Evolutionary conservation across 2,888 invertebrate species (phyloP), one percentile per base, ranked within the genome.

Genomic region (Aspidiotus destructor): DNA sequence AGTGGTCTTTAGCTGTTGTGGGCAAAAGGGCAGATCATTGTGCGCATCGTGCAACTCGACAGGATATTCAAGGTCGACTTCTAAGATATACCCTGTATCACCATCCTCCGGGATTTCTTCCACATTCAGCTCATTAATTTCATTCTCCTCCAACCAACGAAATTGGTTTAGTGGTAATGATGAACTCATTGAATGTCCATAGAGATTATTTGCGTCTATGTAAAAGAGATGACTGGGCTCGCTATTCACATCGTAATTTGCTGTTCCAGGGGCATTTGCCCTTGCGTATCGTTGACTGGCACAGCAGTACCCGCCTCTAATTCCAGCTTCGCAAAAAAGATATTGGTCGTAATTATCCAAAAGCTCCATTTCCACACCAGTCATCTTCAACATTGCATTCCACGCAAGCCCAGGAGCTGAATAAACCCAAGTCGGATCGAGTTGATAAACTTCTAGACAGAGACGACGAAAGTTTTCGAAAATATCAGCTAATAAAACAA

Each of bases 1-100:
- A 9, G 73, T 70, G 6, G 73, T 72, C 28, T 10, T 68, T 53
- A 61, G 65, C 61, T 74, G 73, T 70, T 75, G 72, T 0, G 74
- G 68, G 55, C 74, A 75, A 70, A 77, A 75, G 5, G 75, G 75
- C 8, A 75, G 70, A 71, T 76, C 76, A 53, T 73, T 73, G 68
- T 77, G 76, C 5, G 28, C 6, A 68, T 76, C 73, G 69, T 76
- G 76, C 41, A 75, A 58, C 7, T 70, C 28, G 7, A 54, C 10
- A 2, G 71, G 71, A 65, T 72, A 72, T 42, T 70, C 55, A 8
- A 70, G 57, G 69, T 77, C 76, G 6, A 77, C 75, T 71, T 77
- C 75, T 28, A 76, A 72, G 55, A 76, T 74, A 70, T 74, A 75
- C 5, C 76, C 75, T 42, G 69, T 55, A 41, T 68, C 28, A 41